Conservation (phyloP, 2,113 vertebrate species). For the Drymodes brunneopygia region DNA sequence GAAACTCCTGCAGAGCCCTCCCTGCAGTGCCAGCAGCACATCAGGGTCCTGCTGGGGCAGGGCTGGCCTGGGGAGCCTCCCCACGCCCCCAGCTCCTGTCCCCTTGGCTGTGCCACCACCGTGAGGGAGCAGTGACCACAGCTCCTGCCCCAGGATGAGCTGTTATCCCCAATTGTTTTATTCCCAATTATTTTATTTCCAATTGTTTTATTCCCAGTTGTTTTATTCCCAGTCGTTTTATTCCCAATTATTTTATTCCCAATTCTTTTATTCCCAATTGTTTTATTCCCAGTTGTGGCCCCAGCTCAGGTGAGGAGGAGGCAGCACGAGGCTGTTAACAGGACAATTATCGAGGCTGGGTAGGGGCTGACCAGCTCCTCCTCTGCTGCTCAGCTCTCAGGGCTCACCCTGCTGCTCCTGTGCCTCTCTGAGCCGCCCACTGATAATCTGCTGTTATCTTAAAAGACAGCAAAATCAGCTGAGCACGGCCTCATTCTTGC, state of each 20-base stretch:
- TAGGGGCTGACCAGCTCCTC: not conserved
- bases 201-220: not conserved
- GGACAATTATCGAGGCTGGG: not conserved
- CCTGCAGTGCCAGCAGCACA: not conserved
- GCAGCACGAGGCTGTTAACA: not conserved
- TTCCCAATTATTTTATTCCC: not conserved
- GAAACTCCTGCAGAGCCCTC: not conserved
- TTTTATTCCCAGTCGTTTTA: not conserved
- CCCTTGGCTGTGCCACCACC: not conserved
- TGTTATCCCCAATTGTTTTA: not conserved
- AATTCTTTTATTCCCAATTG: too few species aligned
- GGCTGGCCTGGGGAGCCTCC: not conserved
- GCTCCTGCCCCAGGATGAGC: not conserved
- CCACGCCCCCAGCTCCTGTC: not conserved
- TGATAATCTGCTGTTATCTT: not conserved
- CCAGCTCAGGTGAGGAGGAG: not conserved
- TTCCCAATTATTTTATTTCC: not conserved
- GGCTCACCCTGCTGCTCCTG: not conserved
- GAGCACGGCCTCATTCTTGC: not conserved
- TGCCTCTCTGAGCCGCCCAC: not conserved
- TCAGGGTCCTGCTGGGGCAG: rapidly evolving
- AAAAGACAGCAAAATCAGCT: not conserved
- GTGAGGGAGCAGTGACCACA: not conserved
- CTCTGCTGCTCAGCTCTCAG: not conserved
- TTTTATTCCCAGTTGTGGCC: not conserved